Percentiles rank a stretch among this genome's conserved stretches.
These are phyloP conservation scores for Bos javanicus DNA, from an alignment of 2,113 vertebrate genomes.

Conservation along the genomic window DNA sequence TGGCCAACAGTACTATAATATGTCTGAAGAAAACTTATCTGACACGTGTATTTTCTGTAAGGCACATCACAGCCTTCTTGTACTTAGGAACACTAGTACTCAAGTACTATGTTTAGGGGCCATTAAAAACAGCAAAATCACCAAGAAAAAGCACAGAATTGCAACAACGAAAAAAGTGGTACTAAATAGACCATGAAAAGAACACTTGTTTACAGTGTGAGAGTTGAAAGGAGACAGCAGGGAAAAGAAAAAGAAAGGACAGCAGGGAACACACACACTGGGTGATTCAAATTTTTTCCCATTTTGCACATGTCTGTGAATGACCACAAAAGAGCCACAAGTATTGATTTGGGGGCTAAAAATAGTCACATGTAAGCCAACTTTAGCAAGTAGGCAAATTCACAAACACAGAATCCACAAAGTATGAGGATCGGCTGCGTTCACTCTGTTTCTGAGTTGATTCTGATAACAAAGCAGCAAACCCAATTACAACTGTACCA, in stretches of 20 bases:
- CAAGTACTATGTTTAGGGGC: neutral
- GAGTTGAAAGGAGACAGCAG: neutral
- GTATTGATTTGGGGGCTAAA: neutral
- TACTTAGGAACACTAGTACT: neutral
- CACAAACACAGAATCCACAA: neutral
- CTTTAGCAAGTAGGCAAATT: slow-evolving; percentile 17
- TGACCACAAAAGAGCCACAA: neutral
- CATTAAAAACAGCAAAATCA: slow-evolving; percentile 23
- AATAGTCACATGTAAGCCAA: neutral
- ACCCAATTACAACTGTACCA: neutral
- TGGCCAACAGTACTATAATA: neutral
- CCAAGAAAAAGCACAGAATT: neutral
- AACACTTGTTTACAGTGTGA: neutral
- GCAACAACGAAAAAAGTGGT: neutral
- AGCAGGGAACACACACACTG: neutral
- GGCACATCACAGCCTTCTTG: neutral
- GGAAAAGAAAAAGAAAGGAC: neutral
- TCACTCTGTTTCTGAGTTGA: slow-evolving; percentile 28
- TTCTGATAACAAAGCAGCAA: slow-evolving; percentile 31
- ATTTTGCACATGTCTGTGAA: neutral
- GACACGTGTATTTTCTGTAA: neutral
- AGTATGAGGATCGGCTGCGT: neutral
- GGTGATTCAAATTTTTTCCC: neutral
- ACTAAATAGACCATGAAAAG: neutral
- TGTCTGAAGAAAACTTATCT: neutral